These are phyloP conservation scores for Loripinus fragilis DNA, from an alignment of 2,888 invertebrate species.

Conservation along the genomic window DNA sequence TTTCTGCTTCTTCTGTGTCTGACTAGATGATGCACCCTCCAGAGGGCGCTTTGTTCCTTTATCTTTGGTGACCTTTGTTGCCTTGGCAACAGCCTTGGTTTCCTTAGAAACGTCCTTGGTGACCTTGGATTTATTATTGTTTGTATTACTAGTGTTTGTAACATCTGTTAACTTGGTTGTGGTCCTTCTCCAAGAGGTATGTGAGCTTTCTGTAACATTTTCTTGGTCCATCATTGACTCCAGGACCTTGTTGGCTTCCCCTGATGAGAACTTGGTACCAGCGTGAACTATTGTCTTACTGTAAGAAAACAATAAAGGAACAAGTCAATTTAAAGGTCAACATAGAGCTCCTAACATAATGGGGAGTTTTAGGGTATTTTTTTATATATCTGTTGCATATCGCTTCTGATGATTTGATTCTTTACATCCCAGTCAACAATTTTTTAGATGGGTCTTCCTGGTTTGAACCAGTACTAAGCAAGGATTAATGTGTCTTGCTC, in stretches of 20 bases:
- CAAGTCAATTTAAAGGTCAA: too few relatives aligned
- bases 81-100: not conserved
- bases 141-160: not conserved
- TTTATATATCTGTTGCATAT: too few relatives aligned
- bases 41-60: constrained; percentile 51
- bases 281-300: constrained; percentile 74
- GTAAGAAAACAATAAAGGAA: constrained; percentile 22
- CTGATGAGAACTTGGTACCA: constrained; percentile 52
- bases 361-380: too few relatives aligned
- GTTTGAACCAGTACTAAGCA: too few relatives aligned
- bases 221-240: constrained; percentile 66
- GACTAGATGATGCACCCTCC: constrained; percentile 40
- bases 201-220: constrained; percentile 39
- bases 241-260: constrained; percentile 54
- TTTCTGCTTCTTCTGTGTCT: constrained; percentile 62
- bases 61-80: constrained; percentile 3
- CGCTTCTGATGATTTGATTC: too few relatives aligned
- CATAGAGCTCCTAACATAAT: too few relatives aligned
- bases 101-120: not conserved
- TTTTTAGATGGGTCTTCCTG: too few relatives aligned
- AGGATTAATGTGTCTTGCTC: too few relatives aligned
- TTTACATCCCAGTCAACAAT: too few relatives aligned
- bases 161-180: not conserved
- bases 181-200: not conserved
- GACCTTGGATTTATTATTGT: not conserved